Evolutionary conservation across 92 coral and sea anemone genomes (phyloP).

Genomic region (Heliopora coerulea): DNA sequence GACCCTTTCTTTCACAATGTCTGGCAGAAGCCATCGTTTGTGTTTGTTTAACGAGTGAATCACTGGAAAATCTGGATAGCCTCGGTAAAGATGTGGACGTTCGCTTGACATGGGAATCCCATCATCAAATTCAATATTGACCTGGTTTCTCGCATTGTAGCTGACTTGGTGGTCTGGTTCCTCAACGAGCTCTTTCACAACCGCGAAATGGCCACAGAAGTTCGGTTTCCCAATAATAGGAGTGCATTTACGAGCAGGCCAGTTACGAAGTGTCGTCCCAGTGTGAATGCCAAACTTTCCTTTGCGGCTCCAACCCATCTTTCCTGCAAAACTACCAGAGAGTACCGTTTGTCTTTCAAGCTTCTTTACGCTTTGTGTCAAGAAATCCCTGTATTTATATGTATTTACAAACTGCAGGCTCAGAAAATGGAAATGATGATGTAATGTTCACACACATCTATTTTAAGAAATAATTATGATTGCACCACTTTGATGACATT

Average conservation of each 20-base stretch:
- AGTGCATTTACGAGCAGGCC: slow-evolving; percentile 6
- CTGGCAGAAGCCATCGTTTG: slow-evolving; percentile 91
- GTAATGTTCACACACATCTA: slow-evolving; percentile 1
- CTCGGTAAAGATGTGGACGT: neutral
- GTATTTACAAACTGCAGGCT: too few relatives aligned
- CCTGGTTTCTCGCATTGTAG: neutral
- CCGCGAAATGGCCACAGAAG: neutral
- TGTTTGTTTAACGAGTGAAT: slow-evolving; percentile 79
- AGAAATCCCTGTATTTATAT: too few relatives aligned
- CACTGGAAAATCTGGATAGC: slow-evolving; percentile 29
- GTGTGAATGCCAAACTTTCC: slow-evolving; percentile 66
- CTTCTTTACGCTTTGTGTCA: too few relatives aligned
- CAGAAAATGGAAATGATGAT: neutral
- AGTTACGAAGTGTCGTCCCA: slow-evolving; percentile 70
- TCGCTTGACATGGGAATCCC: neutral
- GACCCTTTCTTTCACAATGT: slow-evolving; percentile 56
- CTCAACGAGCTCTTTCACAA: slow-evolving; percentile 37
- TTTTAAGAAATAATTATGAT: too few relatives aligned
- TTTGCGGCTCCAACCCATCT: slow-evolving; percentile 68
- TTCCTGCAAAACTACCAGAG: neutral
- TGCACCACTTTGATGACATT: too few relatives aligned
- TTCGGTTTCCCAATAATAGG: neutral
- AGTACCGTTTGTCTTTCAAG: too few relatives aligned
- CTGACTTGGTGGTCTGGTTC: slow-evolving; percentile 43
- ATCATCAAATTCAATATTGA: slow-evolving; percentile 15